phyloP scores from a whole-genome alignment of 1,140 invertebrate genomes.

The Lithobius niger region DNA sequence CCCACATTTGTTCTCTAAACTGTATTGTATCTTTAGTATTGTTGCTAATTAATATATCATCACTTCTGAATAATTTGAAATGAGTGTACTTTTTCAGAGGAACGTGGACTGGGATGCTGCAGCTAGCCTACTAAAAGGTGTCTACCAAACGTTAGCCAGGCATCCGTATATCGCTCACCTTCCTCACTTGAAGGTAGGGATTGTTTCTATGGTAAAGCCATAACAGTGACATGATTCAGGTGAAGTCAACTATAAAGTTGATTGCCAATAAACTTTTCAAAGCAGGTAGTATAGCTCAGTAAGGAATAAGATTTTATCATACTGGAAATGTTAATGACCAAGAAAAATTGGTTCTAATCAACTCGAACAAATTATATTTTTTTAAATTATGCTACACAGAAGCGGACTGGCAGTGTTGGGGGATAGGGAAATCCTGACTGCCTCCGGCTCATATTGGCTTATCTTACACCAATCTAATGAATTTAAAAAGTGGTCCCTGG shows the following conservation, averaged over 20 bases:
- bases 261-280: background rate
- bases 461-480: too few species aligned
- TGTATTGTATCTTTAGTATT: slow-evolving; percentile 4
- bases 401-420: too few species aligned
- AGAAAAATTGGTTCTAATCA: background rate
- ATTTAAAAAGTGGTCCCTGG: too few species aligned
- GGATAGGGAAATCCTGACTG: too few species aligned
- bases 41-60: slow-evolving; percentile 1
- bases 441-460: too few species aligned
- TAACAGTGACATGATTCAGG: background rate
- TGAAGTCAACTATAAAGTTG: background rate
- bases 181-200: slow-evolving; percentile 75
- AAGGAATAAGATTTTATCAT: background rate
- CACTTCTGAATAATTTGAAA: too few species aligned
- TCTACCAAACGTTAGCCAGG: slow-evolving; percentile 82
- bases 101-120: slow-evolving; percentile 95
- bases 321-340: too few species aligned
- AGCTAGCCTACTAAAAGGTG: slow-evolving; percentile 77
- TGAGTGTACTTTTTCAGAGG: slow-evolving; percentile 47
- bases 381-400: background rate
- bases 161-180: slow-evolving; percentile 94
- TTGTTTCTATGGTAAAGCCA: background rate
- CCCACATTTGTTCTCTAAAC: slow-evolving; percentile 1
- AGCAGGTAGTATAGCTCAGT: background rate
- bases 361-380: background rate